Base-by-base conservation (phyloP, 2,797 vertebrate genomes). In the Pogoniulus pusillus region DNA sequence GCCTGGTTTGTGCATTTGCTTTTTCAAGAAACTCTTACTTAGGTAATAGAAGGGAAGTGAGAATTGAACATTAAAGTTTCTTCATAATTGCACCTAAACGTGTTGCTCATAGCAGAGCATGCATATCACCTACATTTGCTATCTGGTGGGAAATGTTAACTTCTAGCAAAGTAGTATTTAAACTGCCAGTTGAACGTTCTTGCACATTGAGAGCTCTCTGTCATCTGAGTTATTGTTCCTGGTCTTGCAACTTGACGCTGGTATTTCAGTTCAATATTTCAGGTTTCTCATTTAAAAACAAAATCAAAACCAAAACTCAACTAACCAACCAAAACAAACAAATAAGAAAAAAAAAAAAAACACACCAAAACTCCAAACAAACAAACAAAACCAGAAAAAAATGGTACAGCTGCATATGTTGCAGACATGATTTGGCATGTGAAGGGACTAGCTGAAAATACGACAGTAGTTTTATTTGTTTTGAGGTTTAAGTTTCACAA, bases 401-500 rank as follows among this genome's bases (percentile, higher is more conserved):
- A 7, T 23, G 16, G 7, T 26, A 57, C 17, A n/a, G 77, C 87
- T 69, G 84, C n/a, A 4, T 69, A 30, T 84, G 58, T 68, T 37
- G 91, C 79, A 79, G 80, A 60, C 76, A 32, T 74, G 60, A 89
- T 78, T 92, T 94, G 89, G 49, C 81, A 70, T 86, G 53, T 91
- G 58, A 92, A 66, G 26, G 66, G 43, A 58, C 91, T 58, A 60
- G 41, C 76, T 79, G 87, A 68, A 93, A 96, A 76, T 83, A 62
- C 32, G 62, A 58, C 41, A 75, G 60, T 63, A 69, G 30, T 75
- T 91, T 19, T 90, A 75, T 82, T 89, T 95, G 75, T 87, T 92
- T 92, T 71, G 93, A 87, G 77, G 88, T 80, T 96, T 93, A 65
- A 57, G 75, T 94, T 93, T 92, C 89, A 78, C 49, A 81, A 70